phyloP scores from a whole-genome alignment of 2,888 invertebrate species.

The Megalurothrips usitatus region DNA sequence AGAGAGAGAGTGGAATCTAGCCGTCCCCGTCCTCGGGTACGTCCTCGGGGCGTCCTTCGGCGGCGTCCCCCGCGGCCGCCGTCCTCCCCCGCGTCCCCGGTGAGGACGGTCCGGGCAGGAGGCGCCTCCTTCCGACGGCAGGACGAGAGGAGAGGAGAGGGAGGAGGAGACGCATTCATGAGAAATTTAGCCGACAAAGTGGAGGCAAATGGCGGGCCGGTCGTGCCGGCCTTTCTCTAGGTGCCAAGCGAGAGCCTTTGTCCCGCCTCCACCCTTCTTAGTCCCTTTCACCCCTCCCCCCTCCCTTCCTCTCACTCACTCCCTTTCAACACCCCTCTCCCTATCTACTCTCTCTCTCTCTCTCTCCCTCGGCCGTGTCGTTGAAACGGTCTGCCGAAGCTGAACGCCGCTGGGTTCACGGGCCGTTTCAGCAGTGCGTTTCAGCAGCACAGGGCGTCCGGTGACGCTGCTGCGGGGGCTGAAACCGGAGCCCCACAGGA shows the following conservation, averaged over 20 bases:
- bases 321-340: background rate
- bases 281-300: background rate
- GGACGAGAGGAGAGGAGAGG: too few relatives aligned
- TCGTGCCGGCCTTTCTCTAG: background rate
- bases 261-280: too few relatives aligned
- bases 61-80: too few relatives aligned
- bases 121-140: too few relatives aligned
- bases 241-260: background rate
- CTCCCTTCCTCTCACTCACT: background rate
- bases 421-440: slow-evolving; percentile 4
- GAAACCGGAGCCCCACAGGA: too few relatives aligned
- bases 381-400: slow-evolving; percentile 8
- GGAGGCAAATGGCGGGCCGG: background rate
- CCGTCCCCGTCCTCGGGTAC: background rate
- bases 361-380: background rate
- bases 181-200: slow-evolving; percentile 25
- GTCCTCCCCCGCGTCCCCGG: too few relatives aligned
- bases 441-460: too few relatives aligned
- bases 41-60: too few relatives aligned
- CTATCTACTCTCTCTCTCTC: background rate
- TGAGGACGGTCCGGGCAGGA: too few relatives aligned
- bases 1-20: background rate
- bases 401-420: slow-evolving; percentile 7
- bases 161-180: background rate
- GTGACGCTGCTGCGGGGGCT: too few relatives aligned